Base-by-base conservation (phyloP, 2,888 invertebrate genomes). In the Ornithoptera priamus region DNA sequence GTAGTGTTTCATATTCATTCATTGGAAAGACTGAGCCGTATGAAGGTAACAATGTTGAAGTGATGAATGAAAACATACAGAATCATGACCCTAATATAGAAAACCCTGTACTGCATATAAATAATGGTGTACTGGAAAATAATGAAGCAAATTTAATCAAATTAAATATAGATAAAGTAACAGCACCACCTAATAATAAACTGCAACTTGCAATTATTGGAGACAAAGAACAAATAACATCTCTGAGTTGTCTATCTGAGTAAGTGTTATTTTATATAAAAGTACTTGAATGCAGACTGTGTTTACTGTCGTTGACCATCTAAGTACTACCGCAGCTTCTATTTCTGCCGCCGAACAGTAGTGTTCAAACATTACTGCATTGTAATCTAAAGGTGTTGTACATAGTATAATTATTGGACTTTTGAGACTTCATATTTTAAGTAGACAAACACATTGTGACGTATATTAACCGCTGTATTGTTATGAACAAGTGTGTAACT, bases 21-120 rank as follows among this genome's bases (percentile, higher is more conserved):
- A 72, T 81, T 5, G 89, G 87, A 0, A 88, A 89, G 75, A 82
- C 50, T 57, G 89, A 86, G 68, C 75, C 77, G 5, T 70, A 72
- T 15, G 80, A 42, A 42, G 24, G 15, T 24, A 17, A 12, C 15
- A 62, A 62, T 61, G n/a, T 39, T n/a, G 20, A 61, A 10, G 20
- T 56, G 20, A n/a, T 20, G 20, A 20, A 56, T 56, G 6, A 20
- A 56, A 15, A 56, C 20, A 56, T 20, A 15, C n/a, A 56, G 20
- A 56, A 56, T 56, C n/a, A 56, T 8, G 20, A 56, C n/a, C 12
- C 10, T 39, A 46, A 15, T 12, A 46, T 46, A 1, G 39, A 39
- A 10, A 39, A 39, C 7, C 7, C 39, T 39, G 39, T 10, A 7
- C 10, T 39, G 10, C 39, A 39, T 8, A 39, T 39, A n/a, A 53